Conservation (phyloP, 2,113 vertebrate species). For the Podilymbus podiceps region DNA sequence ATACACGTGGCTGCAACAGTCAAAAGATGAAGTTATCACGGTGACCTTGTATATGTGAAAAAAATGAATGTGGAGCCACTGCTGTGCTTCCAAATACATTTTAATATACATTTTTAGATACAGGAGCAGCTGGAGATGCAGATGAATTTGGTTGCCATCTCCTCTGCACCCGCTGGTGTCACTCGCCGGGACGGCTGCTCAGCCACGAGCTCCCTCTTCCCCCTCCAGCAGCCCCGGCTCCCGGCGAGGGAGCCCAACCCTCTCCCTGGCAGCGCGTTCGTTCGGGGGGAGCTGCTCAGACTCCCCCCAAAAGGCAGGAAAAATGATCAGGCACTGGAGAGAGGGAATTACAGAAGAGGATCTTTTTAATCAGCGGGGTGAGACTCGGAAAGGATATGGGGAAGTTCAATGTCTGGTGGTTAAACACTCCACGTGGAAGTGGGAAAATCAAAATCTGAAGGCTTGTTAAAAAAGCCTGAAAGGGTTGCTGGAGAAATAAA, state of each 20-base stretch:
- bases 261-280: neutral
- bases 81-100: neutral
- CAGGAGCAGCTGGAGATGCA: neutral
- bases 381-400: neutral
- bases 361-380: neutral
- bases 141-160: neutral
- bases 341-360: neutral
- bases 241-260: neutral
- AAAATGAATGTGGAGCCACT: neutral
- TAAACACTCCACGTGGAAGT: neutral
- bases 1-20: fast-evolving
- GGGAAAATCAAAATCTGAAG: neutral
- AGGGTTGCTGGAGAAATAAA: neutral
- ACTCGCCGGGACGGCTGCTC: neutral
- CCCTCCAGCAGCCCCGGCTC: neutral
- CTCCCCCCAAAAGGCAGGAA: neutral
- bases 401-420: neutral
- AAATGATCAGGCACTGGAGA: neutral
- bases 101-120: neutral
- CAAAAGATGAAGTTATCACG: neutral
- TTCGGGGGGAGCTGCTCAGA: neutral
- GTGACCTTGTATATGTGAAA: neutral
- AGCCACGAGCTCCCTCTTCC: neutral
- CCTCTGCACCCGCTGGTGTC: neutral
- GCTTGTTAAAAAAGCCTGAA: neutral